Base-by-base conservation (phyloP, 1,140 invertebrate genomes). In the Achatina immaculata region DNA sequence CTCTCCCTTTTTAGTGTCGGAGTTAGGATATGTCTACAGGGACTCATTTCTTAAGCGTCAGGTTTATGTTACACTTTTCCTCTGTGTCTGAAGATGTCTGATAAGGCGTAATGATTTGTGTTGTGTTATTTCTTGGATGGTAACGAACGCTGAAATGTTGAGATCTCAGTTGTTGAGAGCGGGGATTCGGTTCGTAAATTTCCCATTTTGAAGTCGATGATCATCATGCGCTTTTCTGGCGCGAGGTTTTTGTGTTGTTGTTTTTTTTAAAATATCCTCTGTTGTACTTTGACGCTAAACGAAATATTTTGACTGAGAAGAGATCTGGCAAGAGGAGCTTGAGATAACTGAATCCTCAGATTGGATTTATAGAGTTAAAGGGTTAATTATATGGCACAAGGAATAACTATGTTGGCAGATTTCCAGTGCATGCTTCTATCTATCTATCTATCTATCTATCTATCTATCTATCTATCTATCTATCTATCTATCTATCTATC, bases 401-500 rank as follows among this genome's bases (percentile, higher is more conserved):
- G n/a, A n/a, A n/a, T n/a, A n/a, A n/a, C n/a, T n/a, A n/a, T n/a
- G n/a, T n/a, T n/a, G n/a, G n/a, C n/a, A n/a, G n/a, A n/a, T n/a
- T n/a, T n/a, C n/a, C n/a, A n/a, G n/a, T 21, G 51, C 4, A 11
- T 21, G 51, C 51, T n/a, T 55, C 31, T 62, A 62, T 62, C 58
- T 62, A 62, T 62, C 58, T 62, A 62, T 62, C 58, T 62, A 62
- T 62, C 58, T 62, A 62, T 62, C 58, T 62, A 62, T 62, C 58
- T 62, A 62, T 62, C 58, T 62, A 62, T 62, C 58, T 62, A 62
- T 62, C 58, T 62, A 62, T 62, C 58, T 62, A 62, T 62, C 58
- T 62, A 62, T 62, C 24, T 9, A 62, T 51, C 48, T 51, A 51
- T 51, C 48, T 51, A 51, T 51, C 48, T 51, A 51, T 51, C 48